Evolutionary conservation across 2,113 vertebrate species (phyloP).

Genomic region (Cephalopterus ornatus): DNA sequence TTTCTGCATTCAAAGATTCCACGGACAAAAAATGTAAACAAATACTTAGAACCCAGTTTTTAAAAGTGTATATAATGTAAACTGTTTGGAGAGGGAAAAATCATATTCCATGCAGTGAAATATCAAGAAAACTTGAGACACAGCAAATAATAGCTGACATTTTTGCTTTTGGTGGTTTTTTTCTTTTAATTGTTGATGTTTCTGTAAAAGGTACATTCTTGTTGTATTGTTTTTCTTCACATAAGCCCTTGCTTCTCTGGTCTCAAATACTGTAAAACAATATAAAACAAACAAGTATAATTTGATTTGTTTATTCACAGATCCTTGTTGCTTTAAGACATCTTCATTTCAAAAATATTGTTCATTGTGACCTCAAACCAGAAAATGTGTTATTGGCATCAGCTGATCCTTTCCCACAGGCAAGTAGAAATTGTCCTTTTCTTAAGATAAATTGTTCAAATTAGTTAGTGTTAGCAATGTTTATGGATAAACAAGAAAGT

Average conservation of each 20-base stretch:
- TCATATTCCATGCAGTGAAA: not conserved
- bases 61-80: not conserved
- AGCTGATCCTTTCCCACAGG: conserved; percentile 94
- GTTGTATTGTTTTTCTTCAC: not conserved
- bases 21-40: not conserved
- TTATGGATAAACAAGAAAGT: not conserved
- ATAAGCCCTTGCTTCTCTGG: not conserved
- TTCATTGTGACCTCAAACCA: conserved; percentile 97
- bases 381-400: conserved; percentile 95
- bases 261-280: not conserved
- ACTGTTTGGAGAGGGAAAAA: not conserved
- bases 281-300: not conserved
- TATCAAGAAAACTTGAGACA: not conserved
- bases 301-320: conserved; percentile 70
- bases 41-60: not conserved
- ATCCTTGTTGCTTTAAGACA: conserved; percentile 94
- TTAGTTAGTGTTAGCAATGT: not conserved
- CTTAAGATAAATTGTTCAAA: not conserved
- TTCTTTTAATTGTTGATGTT: not conserved
- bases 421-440: conserved; percentile 52
- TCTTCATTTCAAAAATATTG: conserved; percentile 98
- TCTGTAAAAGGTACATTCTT: not conserved
- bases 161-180: not conserved
- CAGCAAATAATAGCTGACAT: not conserved
- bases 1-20: not conserved